phyloP scores from a whole-genome alignment of 2,113 vertebrate species.

The Orthonyx spaldingii region DNA sequence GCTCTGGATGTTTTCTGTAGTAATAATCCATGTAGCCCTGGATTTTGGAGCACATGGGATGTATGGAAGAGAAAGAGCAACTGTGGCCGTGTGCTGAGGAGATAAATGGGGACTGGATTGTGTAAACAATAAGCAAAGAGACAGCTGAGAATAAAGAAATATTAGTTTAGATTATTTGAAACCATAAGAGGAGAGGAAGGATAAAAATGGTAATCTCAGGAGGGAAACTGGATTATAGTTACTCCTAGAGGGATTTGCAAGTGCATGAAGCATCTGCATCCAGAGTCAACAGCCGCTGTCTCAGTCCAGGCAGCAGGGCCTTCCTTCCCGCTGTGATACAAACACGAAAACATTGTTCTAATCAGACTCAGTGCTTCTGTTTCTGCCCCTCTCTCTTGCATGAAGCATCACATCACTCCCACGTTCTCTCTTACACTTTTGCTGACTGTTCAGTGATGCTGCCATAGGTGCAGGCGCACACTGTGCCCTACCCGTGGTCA shows the following conservation, averaged over 20 bases:
- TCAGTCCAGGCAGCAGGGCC: not conserved
- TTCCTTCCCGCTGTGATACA: not conserved
- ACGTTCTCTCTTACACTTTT: accelerated
- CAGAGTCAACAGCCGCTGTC: not conserved
- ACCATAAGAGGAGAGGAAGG: not conserved
- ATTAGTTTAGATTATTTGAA: constrained; percentile 9
- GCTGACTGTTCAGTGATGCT: not conserved
- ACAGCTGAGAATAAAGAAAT: constrained; percentile 4
- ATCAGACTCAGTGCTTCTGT: not conserved
- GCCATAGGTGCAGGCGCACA: not conserved
- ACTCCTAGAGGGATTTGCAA: not conserved
- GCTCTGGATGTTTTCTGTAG: not conserved
- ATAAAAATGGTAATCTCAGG: constrained; percentile 16
- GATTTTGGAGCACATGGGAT: not conserved
- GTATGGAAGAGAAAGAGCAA: not conserved
- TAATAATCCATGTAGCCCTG: not conserved
- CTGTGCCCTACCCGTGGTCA: accelerated
- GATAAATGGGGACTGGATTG: not conserved
- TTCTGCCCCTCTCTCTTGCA: not conserved
- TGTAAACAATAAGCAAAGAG: not conserved
- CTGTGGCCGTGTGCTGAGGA: not conserved
- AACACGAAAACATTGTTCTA: not conserved
- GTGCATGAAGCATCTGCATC: not conserved
- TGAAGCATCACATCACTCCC: not conserved
- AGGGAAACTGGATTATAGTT: not conserved